Conservation (phyloP, 1,140 invertebrate genomes). For the Caenorhabditis tropicalis region DNA sequence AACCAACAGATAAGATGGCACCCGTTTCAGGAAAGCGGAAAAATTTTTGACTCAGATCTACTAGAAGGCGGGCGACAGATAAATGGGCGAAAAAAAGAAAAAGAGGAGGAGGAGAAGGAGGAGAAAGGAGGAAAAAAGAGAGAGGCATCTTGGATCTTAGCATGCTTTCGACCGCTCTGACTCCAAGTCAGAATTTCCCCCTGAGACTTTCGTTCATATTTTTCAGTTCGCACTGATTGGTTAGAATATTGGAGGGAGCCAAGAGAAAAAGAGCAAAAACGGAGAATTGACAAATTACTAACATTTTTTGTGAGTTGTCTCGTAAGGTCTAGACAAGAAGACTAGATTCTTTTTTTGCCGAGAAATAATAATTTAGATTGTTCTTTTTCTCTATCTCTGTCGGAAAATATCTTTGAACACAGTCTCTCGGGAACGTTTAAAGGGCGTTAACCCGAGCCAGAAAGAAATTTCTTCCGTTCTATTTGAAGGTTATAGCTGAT, state of each 20-base stretch:
- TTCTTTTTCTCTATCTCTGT: no score
- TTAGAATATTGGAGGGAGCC: background rate
- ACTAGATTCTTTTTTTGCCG: no score
- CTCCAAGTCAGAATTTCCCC: background rate
- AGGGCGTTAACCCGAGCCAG: no score
- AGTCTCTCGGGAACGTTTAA: no score
- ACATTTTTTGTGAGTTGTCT: background rate
- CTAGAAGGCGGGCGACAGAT: constrained; percentile 42
- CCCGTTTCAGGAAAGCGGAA: constrained; percentile 38
- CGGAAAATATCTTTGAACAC: no score
- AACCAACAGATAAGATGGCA: constrained; percentile 43
- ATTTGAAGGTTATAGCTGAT: no score
- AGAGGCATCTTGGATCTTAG: constrained; percentile 26
- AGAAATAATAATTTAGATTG: no score
- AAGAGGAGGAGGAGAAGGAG: background rate
- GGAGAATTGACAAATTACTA: background rate
- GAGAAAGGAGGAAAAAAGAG: background rate
- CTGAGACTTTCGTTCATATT: constrained; percentile 34
- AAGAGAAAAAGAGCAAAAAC: background rate
- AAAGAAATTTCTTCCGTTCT: no score
- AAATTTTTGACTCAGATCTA: constrained; percentile 44
- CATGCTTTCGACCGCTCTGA: background rate
- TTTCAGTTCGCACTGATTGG: constrained; percentile 42
- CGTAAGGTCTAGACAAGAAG: background rate
- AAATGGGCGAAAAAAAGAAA: constrained; percentile 27